Base-by-base conservation (phyloP, 2,113 vertebrate species). In the Ancistrus triradiatus region DNA sequence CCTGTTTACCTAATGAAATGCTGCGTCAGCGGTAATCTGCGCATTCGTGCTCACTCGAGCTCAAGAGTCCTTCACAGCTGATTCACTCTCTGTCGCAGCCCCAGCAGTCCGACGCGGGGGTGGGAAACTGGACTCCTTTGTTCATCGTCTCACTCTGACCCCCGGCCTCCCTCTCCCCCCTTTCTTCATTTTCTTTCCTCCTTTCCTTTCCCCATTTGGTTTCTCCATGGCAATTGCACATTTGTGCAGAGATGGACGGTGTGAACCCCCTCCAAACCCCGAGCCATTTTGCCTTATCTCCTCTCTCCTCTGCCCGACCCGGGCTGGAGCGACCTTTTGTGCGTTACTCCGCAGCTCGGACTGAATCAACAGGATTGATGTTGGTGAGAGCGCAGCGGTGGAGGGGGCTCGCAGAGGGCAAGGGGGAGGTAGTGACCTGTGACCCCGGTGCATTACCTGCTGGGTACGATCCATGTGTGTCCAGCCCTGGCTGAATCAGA, bases 381-480 rank as follows among this genome's bases (percentile, higher is more conserved):
- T 61, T 61, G 28, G 24, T 19, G 33, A 43, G 70, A 68, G 38
- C n/a, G 28, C 25, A 27, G 56, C 44, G 31, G 27, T 31, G 7
- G 51, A 35, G 17, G 63, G 63, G 35, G 57, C 63, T 72, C 42
- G 44, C 10, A 22, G 37, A 62, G 63, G 60, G 37, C 67, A 69
- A 49, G 31, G 56, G 63, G 49, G 43, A 59, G 73, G 70, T 74
- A 22, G 13, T 50, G 60, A 69, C 61, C 65, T 57, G 19, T 60
- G 70, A 69, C 69, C 76, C 49, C 25, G 33, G 9, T 6, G 37
- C 17, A 53, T 62, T 72, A 75, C 76, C 73, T 74, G 70, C 76
- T 75, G 76, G 55, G 73, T 70, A 51, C 17, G 25, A 55, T 44
- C 73, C 59, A 56, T 68, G 68, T 60, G 70, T 64, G 64, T 68